Conservation (phyloP, 2,797 vertebrate genomes). For the Peromyscus nudipes region DNA sequence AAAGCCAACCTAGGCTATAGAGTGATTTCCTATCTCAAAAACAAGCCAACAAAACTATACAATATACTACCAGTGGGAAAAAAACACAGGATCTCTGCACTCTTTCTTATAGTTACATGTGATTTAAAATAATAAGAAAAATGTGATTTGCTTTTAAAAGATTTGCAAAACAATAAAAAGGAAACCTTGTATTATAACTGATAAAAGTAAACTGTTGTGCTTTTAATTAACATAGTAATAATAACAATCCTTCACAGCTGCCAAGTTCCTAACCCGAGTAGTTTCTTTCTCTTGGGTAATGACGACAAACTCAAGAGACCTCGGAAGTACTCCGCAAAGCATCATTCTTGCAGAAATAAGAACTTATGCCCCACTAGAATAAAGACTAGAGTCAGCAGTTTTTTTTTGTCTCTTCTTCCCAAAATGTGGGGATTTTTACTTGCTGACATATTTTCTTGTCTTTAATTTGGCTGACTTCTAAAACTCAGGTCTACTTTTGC, state of each 20-base stretch:
- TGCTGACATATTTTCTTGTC: slow-evolving; percentile 72
- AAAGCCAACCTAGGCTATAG: background rate
- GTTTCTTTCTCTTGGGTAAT: slow-evolving; percentile 14
- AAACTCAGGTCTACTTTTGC: slow-evolving; percentile 50
- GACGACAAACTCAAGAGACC: slow-evolving; percentile 1
- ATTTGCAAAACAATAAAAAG: slow-evolving; percentile 8
- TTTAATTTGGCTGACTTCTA: slow-evolving; percentile 70
- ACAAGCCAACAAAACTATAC: background rate
- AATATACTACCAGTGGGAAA: background rate
- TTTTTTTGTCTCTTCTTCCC: background rate
- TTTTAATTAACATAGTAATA: background rate
- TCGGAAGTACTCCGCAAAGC: slow-evolving; percentile 7
- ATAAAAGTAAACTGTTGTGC: background rate
- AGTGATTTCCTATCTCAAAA: background rate
- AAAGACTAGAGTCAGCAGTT: slow-evolving; percentile 52
- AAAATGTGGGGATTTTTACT: slow-evolving; percentile 63
- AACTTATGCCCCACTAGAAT: background rate
- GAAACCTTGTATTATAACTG: slow-evolving; percentile 11
- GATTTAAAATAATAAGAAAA: slow-evolving; percentile 3
- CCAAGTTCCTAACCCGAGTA: slow-evolving; percentile 15
- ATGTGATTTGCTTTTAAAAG: background rate
- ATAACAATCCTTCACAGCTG: background rate
- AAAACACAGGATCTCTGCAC: background rate
- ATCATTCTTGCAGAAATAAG: slow-evolving; percentile 37
- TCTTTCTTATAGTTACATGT: slow-evolving; percentile 4